Conservation (phyloP, 2,797 vertebrate species). For the Schizopygopsis malacanthus region DNA sequence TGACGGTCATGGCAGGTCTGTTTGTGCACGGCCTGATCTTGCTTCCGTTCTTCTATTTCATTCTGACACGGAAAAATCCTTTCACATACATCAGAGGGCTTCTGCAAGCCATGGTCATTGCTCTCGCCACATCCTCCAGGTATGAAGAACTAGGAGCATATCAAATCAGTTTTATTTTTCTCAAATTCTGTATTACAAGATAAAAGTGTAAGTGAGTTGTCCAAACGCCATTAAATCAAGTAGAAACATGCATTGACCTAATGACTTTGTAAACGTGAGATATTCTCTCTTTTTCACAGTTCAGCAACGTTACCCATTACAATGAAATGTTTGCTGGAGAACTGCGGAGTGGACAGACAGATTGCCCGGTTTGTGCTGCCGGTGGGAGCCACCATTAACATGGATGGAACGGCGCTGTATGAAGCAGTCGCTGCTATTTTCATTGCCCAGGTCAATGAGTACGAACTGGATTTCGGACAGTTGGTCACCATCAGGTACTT, state of each 20-base stretch:
- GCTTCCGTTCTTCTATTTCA: conserved; percentile 82
- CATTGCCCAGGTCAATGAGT: conserved; percentile 90
- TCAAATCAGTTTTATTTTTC: background rate
- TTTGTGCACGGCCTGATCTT: conserved; percentile 83
- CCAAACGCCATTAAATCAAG: background rate
- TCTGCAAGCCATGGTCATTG: conserved; percentile 89
- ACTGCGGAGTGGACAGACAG: conserved; percentile 85
- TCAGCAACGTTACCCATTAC: conserved; percentile 91
- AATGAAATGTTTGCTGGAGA: conserved; percentile 91
- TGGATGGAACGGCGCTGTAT: conserved; percentile 88
- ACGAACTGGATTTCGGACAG: conserved; percentile 88
- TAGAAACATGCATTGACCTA: background rate
- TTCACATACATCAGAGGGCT: conserved; percentile 86
- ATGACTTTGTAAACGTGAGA: background rate
- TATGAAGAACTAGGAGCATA: conserved; percentile 58
- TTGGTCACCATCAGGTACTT: conserved; percentile 88
- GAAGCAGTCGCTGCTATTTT: conserved; percentile 91
- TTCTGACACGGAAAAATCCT: conserved; percentile 88
- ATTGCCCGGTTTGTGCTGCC: conserved; percentile 89
- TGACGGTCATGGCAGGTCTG: conserved; percentile 86
- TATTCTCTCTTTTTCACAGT: conserved; percentile 66
- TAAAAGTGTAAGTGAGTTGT: background rate
- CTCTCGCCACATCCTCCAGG: conserved; percentile 91
- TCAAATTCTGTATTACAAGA: background rate
- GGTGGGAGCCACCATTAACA: conserved; percentile 89